phyloP scores from a whole-genome alignment of 2,113 vertebrate genomes.

The Conger conger region DNA sequence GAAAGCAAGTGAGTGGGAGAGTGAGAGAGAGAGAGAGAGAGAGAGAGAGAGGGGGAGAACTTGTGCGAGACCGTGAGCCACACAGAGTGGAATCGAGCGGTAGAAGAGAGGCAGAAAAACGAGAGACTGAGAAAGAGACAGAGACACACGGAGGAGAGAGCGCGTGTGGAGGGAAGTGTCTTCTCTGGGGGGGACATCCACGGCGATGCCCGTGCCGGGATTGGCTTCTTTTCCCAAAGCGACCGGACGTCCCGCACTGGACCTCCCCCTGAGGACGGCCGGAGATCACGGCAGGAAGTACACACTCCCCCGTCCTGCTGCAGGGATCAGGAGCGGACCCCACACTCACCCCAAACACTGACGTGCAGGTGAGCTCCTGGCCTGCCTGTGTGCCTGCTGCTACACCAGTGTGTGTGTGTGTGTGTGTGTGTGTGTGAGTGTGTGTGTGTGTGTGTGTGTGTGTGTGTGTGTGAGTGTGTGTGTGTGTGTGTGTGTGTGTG shows the following conservation, averaged over 20 bases:
- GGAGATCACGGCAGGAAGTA: neutral
- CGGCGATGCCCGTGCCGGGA: neutral
- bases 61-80: neutral
- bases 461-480: no score
- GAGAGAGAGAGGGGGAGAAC: constrained; percentile 11
- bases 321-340: neutral
- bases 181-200: neutral
- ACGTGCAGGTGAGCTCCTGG: neutral
- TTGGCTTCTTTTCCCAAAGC: neutral
- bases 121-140: neutral
- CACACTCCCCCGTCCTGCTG: neutral
- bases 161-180: neutral
- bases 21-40: constrained; percentile 7
- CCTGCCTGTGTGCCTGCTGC: neutral
- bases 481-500: no score
- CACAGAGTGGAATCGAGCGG: neutral
- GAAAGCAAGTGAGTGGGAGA: neutral
- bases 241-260: constrained; percentile 24
- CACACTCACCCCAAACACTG: neutral
- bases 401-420: neutral
- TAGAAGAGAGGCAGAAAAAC: neutral
- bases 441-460: no score
- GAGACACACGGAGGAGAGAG: neutral
- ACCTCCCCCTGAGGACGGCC: neutral
- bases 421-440: no score